These are phyloP conservation scores for Parnassius orleans DNA, from an alignment of 2,888 invertebrate species.

Conservation along the genomic window DNA sequence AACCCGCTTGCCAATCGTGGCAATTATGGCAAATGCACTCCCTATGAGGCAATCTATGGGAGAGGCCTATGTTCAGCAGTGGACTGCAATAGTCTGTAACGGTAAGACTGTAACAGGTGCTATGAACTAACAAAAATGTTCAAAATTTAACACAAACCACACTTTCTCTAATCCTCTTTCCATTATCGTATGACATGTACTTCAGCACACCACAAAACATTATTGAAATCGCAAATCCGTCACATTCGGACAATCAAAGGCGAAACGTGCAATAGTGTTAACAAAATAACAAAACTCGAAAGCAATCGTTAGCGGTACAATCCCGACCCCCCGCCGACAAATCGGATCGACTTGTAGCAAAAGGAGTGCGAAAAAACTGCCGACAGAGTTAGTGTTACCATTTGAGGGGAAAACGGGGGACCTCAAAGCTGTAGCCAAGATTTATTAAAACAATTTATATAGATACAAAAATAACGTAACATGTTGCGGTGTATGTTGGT, in stretches of 20 bases:
- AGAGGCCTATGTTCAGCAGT: no score
- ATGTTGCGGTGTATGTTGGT: no score
- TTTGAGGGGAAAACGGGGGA: slow-evolving; percentile 1
- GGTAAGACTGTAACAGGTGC: slow-evolving; percentile 5
- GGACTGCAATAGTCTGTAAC: no score
- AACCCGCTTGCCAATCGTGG: no score
- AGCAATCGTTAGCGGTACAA: slow-evolving; percentile 66
- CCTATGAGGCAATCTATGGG: no score
- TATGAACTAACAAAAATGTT: not conserved
- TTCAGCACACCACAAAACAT: slow-evolving; percentile 43
- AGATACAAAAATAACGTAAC: no score
- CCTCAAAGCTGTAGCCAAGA: not conserved
- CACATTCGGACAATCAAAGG: slow-evolving; percentile 73
- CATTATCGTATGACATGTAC: slow-evolving; percentile 49
- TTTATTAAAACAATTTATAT: no score
- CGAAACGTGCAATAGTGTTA: slow-evolving; percentile 54
- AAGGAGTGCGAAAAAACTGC: slow-evolving; percentile 20
- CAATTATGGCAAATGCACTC: no score
- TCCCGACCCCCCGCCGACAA: slow-evolving; percentile 68
- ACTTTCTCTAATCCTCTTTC: slow-evolving; percentile 51
- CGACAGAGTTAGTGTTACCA: slow-evolving; percentile 18
- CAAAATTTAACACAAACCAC: slow-evolving; percentile 18
- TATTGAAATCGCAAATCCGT: slow-evolving; percentile 65
- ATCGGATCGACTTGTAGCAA: slow-evolving; percentile 65
- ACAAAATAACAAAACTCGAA: slow-evolving; percentile 60